These are phyloP conservation scores for Vombatus ursinus DNA, from an alignment of 2,113 vertebrate species.

Conservation along the genomic window DNA sequence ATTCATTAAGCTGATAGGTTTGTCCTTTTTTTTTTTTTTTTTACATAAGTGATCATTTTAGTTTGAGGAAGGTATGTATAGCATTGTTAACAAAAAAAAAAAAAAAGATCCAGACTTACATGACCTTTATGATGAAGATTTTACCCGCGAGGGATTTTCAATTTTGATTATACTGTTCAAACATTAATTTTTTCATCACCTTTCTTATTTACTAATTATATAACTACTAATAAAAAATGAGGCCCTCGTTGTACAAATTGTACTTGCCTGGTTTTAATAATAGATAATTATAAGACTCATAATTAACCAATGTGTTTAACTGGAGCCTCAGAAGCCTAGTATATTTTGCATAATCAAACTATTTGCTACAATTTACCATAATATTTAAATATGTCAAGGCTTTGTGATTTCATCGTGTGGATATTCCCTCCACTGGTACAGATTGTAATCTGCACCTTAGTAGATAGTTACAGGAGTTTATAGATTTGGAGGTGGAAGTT, in stretches of 20 bases:
- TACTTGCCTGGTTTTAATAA: conserved; percentile 43
- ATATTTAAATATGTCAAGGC: background rate
- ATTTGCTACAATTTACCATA: conserved; percentile 45
- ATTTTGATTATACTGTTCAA: conserved; percentile 46
- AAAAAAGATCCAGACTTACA: conserved; percentile 58
- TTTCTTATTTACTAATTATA: conserved; percentile 31
- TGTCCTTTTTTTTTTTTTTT: conserved; percentile 52
- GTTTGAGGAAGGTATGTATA: conserved; percentile 59
- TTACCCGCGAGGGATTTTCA: conserved; percentile 33
- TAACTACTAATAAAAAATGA: conserved; percentile 56
- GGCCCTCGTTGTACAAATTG: conserved; percentile 37
- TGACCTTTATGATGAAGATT: conserved; percentile 66
- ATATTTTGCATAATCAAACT: conserved; percentile 47
- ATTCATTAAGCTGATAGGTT: conserved; percentile 64
- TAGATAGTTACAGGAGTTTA: background rate
- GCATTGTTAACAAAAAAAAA: conserved; percentile 41
- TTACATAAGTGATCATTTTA: conserved; percentile 60
- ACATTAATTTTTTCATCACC: conserved; percentile 19
- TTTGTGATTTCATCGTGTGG: background rate
- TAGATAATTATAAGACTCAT: conserved; percentile 39
- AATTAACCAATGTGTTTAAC: conserved; percentile 39
- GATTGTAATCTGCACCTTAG: background rate
- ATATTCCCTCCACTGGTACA: background rate
- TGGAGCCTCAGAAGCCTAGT: conserved; percentile 32
- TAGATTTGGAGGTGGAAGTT: background rate